phyloP scores from a whole-genome alignment of 2,797 vertebrate species.

The Pipistrellus pipistrellus region DNA sequence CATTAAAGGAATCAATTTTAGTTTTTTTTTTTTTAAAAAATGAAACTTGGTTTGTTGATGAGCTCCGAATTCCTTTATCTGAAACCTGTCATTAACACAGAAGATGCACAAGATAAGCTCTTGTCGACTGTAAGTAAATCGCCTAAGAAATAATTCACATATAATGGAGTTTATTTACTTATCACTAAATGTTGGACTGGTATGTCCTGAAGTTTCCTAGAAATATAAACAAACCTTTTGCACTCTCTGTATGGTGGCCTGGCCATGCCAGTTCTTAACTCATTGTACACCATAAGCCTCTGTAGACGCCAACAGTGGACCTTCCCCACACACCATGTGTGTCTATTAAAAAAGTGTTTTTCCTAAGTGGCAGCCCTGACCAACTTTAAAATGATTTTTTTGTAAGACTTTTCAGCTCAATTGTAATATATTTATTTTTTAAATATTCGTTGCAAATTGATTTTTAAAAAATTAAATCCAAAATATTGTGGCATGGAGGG shows the following conservation, averaged over 20 bases:
- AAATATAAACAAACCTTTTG: constrained; percentile 30
- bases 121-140: constrained; percentile 1
- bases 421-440: no score
- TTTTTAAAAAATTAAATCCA: no score
- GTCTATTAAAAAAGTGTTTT: no score
- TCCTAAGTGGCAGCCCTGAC: no score
- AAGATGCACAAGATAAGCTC: constrained; percentile 42
- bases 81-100: constrained; percentile 13
- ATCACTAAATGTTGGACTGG: neutral
- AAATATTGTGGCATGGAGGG: no score
- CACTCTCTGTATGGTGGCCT: neutral
- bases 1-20: constrained; percentile 19
- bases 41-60: neutral
- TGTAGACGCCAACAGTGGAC: no score
- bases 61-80: constrained; percentile 25
- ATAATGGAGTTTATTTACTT: constrained; percentile 7
- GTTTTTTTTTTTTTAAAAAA: neutral
- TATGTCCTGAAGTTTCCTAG: constrained; percentile 37
- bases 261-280: neutral
- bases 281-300: no score
- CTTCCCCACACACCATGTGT: no score
- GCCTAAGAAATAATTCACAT: constrained; percentile 13
- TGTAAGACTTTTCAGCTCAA: no score
- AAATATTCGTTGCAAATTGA: no score
- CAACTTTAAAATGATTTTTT: no score